A percentile compares a stretch with the other conserved stretches of the same genome.
phyloP scores from a whole-genome alignment of 2,797 vertebrate species.

The Pseudocheirus occidentalis region DNA sequence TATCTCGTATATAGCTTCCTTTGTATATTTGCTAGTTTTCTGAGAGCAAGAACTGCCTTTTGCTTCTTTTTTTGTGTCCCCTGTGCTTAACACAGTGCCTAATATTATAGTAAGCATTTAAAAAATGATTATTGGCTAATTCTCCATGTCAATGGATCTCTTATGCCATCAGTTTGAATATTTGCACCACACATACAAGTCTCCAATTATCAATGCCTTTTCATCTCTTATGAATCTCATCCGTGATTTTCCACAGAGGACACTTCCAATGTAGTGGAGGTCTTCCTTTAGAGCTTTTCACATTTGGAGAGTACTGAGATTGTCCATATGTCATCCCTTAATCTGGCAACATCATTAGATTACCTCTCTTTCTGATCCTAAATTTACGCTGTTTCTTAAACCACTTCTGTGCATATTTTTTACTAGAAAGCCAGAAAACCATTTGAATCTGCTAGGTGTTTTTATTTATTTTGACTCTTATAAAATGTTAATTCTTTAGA shows the following conservation, averaged over 20 bases:
- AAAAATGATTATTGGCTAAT: neutral
- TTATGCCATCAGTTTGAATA: neutral
- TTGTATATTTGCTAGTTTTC: neutral
- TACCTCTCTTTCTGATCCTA: neutral
- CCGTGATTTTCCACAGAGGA: neutral
- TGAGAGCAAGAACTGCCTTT: neutral
- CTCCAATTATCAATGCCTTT: neutral
- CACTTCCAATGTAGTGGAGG: neutral
- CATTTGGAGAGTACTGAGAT: neutral
- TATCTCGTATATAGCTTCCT: neutral
- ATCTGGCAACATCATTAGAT: neutral
- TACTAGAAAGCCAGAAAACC: neutral
- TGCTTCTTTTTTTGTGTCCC: neutral
- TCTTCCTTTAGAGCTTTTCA: neutral
- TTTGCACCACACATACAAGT: neutral
- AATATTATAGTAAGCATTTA: neutral
- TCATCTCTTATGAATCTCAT: neutral
- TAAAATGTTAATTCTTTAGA: neutral
- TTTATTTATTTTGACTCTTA: neutral
- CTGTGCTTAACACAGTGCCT: neutral
- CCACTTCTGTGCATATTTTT: neutral
- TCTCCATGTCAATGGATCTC: neutral
- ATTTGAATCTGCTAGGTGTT: neutral
- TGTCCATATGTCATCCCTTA: neutral
- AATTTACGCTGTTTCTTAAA: neutral